A percentile compares a stretch with the other conserved stretches of the same genome.
Evolutionary conservation across 2,113 vertebrate genomes (phyloP).

Genomic region (Lontra canadensis): DNA sequence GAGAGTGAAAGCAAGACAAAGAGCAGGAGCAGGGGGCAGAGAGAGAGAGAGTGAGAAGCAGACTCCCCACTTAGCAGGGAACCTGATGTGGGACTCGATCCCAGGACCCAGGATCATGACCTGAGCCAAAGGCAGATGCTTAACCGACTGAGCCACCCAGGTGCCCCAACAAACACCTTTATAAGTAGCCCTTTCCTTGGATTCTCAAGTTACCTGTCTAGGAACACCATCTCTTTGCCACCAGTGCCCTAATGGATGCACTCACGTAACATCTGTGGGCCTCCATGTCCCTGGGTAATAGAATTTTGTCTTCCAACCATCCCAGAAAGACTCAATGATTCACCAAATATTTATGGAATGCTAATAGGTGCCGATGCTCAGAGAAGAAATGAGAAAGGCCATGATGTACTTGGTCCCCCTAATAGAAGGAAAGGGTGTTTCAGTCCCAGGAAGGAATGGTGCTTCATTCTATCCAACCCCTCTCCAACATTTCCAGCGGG

Average conservation of each 20-base stretch:
- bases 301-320: background rate
- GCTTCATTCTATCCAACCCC: background rate
- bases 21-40: background rate
- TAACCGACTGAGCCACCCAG: background rate
- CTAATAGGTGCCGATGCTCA: background rate
- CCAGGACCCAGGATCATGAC: background rate
- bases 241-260: background rate
- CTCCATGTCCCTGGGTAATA: background rate
- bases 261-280: background rate
- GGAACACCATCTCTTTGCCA: background rate
- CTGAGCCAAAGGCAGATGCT: background rate
- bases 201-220: background rate
- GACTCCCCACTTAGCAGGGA: background rate
- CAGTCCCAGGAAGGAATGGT: background rate
- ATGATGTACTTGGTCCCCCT: background rate
- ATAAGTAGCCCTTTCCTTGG: background rate
- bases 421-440: background rate
- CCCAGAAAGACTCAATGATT: constrained; percentile 9
- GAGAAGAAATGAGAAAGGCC: constrained; percentile 1
- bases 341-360: constrained; percentile 1
- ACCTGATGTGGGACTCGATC: background rate
- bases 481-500: background rate
- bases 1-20: background rate
- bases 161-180: background rate
- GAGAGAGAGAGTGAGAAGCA: background rate